phyloP scores from a whole-genome alignment of 1,140 invertebrate species.

The Amphibalanus amphitrite region DNA sequence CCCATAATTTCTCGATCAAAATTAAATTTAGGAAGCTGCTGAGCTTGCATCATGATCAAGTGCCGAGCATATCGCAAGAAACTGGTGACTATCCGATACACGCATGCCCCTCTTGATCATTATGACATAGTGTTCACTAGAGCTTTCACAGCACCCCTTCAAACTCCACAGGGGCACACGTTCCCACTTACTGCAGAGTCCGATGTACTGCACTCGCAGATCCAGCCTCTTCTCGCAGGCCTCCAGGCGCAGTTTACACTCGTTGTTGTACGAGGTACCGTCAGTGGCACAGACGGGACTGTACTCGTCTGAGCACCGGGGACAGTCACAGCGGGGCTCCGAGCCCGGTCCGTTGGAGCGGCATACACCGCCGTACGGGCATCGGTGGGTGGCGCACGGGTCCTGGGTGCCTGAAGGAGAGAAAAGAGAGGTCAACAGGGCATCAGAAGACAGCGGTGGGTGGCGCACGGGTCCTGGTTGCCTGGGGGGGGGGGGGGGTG shows the following conservation, averaged over 20 bases:
- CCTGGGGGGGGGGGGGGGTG: conserved; percentile 13
- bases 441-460: too few relatives aligned
- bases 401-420: conserved; percentile 24
- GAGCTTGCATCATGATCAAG: too few relatives aligned
- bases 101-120: too few relatives aligned
- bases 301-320: conserved; percentile 65
- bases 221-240: conserved; percentile 52
- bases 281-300: conserved; percentile 61
- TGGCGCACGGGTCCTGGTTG: conserved; percentile 36
- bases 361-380: conserved; percentile 58
- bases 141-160: too few relatives aligned
- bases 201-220: conserved; percentile 54
- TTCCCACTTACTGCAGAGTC: conserved; percentile 73
- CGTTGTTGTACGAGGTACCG: conserved; percentile 72
- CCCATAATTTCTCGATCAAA: too few relatives aligned
- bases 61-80: too few relatives aligned
- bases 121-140: too few relatives aligned
- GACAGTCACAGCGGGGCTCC: conserved; percentile 64
- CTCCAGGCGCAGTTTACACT: conserved; percentile 60
- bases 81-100: too few relatives aligned
- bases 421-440: not conserved
- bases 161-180: too few relatives aligned
- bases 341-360: conserved; percentile 38
- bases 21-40: too few relatives aligned
- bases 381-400: conserved; percentile 47